phyloP scores from a whole-genome alignment of 2,797 vertebrate species.

The Buphagus erythrorhynchus region DNA sequence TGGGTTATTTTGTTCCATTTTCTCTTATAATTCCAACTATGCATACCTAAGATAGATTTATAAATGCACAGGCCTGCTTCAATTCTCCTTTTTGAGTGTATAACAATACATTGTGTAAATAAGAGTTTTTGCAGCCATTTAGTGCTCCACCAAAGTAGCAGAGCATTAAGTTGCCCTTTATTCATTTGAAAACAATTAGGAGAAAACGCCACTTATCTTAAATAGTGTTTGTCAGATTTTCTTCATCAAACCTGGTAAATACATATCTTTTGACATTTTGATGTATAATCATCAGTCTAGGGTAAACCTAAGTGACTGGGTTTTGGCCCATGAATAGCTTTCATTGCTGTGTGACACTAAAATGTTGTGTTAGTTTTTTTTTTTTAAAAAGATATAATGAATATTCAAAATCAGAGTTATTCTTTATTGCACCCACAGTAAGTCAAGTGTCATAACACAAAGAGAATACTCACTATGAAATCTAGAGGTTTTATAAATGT shows the following conservation, averaged over 20 bases:
- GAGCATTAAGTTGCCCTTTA: slow-evolving; percentile 79
- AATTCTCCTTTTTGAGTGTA: slow-evolving; percentile 40
- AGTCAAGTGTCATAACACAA: slow-evolving; percentile 73
- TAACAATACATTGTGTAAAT: slow-evolving; percentile 51
- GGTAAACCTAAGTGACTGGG: slow-evolving; percentile 80
- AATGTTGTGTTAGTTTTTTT: slow-evolving; percentile 64
- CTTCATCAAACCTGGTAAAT: slow-evolving; percentile 84
- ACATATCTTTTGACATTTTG: slow-evolving; percentile 83
- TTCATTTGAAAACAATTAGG: slow-evolving; percentile 83
- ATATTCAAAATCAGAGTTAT: slow-evolving; percentile 80
- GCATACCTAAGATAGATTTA: not conserved
- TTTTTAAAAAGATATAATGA: slow-evolving; percentile 63
- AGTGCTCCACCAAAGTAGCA: slow-evolving; percentile 69
- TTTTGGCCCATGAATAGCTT: slow-evolving; percentile 81
- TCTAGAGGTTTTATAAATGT: slow-evolving; percentile 57
- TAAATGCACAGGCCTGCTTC: not conserved
- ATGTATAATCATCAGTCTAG: slow-evolving; percentile 79
- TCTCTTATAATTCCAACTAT: not conserved
- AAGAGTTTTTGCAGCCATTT: slow-evolving; percentile 75
- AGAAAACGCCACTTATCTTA: slow-evolving; percentile 82
- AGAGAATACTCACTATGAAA: slow-evolving; percentile 65
- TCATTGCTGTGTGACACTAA: slow-evolving; percentile 79
- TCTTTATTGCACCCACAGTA: slow-evolving; percentile 51
- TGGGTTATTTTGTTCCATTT: not conserved
- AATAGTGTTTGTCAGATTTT: slow-evolving; percentile 83